phyloP scores from a whole-genome alignment of 2,113 vertebrate species.

The Thymallus thymallus region DNA sequence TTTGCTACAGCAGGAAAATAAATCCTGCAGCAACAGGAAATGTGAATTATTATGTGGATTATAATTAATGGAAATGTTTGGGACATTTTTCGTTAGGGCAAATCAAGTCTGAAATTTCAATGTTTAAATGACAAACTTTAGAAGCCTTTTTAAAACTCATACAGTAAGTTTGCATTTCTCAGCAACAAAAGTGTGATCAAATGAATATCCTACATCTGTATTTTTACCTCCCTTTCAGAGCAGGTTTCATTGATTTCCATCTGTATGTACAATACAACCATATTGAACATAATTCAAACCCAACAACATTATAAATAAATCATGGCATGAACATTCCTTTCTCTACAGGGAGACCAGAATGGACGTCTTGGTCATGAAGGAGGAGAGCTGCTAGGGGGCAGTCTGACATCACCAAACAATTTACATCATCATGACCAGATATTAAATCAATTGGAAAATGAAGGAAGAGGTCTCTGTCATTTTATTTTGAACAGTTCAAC shows the following conservation, averaged over 20 bases:
- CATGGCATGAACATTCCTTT: conserved; percentile 1
- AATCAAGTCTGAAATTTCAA: too few relatives aligned
- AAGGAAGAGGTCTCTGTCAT: not conserved
- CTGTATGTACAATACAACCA: not conserved
- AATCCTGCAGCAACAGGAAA: too few relatives aligned
- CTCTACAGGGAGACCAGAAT: conserved; percentile 54
- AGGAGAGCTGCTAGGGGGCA: conserved; percentile 62
- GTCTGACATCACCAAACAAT: not conserved
- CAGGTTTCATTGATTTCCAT: not conserved
- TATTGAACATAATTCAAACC: not conserved
- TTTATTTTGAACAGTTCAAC: not conserved
- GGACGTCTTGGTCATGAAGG: conserved; percentile 64
- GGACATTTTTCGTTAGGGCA: too few relatives aligned
- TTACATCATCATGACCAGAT: conserved; percentile 5
- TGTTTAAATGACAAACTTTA: too few relatives aligned
- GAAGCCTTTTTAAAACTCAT: too few relatives aligned
- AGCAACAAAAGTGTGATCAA: too few relatives aligned
- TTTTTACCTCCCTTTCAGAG: not conserved
- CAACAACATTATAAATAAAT: not conserved
- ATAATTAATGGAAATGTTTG: too few relatives aligned
- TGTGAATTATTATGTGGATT: too few relatives aligned
- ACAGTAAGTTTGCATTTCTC: too few relatives aligned
- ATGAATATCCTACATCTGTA: too few relatives aligned
- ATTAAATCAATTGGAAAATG: not conserved
- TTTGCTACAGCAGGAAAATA: too few relatives aligned